Evolutionary conservation across 1,140 invertebrate genomes (phyloP).

Genomic region (Anadara kagoshimensis): DNA sequence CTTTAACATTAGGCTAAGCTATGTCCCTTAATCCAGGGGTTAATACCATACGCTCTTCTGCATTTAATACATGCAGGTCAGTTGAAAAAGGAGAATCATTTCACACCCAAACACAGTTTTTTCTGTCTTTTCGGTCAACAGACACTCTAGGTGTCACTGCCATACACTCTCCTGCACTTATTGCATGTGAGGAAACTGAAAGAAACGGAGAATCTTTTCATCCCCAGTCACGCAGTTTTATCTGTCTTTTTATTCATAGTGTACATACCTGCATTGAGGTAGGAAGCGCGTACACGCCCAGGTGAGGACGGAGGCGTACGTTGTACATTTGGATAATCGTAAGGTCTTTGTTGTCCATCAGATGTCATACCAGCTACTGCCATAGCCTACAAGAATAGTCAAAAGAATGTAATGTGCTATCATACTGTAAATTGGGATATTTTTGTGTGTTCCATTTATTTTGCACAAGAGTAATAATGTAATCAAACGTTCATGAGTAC

Average conservation of each 20-base stretch:
- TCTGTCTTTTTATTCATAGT: too few relatives aligned
- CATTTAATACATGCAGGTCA: not conserved
- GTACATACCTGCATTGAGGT: slow-evolving; percentile 40
- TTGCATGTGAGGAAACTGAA: not conserved
- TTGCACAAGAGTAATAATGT: too few relatives aligned
- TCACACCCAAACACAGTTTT: too few relatives aligned
- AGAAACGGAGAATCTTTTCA: too few relatives aligned
- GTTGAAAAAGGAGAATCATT: too few relatives aligned
- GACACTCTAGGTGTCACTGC: too few relatives aligned
- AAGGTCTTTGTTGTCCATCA: slow-evolving; percentile 62
- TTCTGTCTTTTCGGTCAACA: too few relatives aligned
- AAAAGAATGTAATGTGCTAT: not conserved
- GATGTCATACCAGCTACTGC: slow-evolving; percentile 83
- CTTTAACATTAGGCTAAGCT: too few relatives aligned
- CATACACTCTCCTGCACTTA: not conserved
- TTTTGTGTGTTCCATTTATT: not conserved
- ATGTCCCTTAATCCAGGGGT: too few relatives aligned
- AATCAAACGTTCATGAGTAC: too few relatives aligned
- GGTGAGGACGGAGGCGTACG: slow-evolving; percentile 60
- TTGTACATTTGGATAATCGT: slow-evolving; percentile 54
- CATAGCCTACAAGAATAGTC: slow-evolving; percentile 80
- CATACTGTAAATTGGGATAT: not conserved
- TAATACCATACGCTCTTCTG: too few relatives aligned
- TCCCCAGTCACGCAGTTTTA: too few relatives aligned
- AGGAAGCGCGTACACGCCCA: slow-evolving; percentile 60